Evolutionary conservation across 2,113 vertebrate species (phyloP), one percentile per base, ranked within the genome.

Genomic region (Leucopsar rothschildi): DNA sequence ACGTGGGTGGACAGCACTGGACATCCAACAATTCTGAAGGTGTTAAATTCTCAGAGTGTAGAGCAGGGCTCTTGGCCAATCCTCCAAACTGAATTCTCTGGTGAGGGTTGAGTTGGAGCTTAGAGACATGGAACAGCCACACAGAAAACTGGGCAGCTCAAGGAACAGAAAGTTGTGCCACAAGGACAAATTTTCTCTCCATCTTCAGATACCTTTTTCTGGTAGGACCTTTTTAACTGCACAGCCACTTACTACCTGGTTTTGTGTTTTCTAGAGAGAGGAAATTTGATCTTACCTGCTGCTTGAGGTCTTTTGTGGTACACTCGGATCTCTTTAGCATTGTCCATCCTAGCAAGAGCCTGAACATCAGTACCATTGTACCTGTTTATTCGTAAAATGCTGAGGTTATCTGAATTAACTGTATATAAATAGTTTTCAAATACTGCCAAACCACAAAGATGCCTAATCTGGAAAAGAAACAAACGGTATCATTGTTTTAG

Each of bases 391-490:
- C 77, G 98, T 90, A 99, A 94, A 86, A 99, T 90, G 89, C 98
- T 98, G 88, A 98, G 88, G 50, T 79, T 98, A 90, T 98, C 98
- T 33, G 98, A 97, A 97, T 97, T 98, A 56, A 98, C 97, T 77
- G 98, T 98, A 92, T 99, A 99, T 61, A 99, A 98, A 96, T 98
- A 99, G 95, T 99, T 98, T 97, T 99, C 99, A 98, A 99, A 99
- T 59, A 99, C 93, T 81, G 99, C 97, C 97, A 99, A 98, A 60
- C 98, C 97, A 97, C 98, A 98, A 70, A 99, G 97, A 96, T 99
- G 98, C 60, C 98, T 98, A 86, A 99, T 98, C 99, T 99, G 97
- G 40, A 97, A 87, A 60, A 35, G 37, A 78, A 78, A 27, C 5
- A 21, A 15, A 88, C 20, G 18, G 16, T 23, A 28, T 53, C 4